These are phyloP conservation scores for Typhlomys cinereus DNA, from an alignment of 2,113 vertebrate genomes.

Conservation along the genomic window DNA sequence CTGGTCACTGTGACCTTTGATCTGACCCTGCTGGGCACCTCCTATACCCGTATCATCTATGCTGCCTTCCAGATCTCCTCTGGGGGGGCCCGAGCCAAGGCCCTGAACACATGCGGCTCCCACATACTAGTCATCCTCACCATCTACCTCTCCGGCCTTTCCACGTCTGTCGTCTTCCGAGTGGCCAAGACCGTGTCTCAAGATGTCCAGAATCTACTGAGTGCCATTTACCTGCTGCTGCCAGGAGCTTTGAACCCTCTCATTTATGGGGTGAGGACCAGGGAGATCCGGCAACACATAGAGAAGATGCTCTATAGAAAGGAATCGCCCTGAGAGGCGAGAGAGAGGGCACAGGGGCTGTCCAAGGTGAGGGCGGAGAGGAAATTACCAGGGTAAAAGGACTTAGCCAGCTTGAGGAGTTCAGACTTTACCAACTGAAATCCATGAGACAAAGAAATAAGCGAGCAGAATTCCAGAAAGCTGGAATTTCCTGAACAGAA, in stretches of 20 bases:
- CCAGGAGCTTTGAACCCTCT: conserved; percentile 70
- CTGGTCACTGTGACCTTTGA: conserved; percentile 58
- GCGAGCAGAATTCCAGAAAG: not conserved
- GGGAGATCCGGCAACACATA: conserved; percentile 59
- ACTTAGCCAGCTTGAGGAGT: not conserved
- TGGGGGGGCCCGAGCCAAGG: conserved; percentile 60
- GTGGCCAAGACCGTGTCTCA: conserved; percentile 45
- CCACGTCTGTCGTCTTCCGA: conserved; percentile 73
- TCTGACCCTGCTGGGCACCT: conserved; percentile 59
- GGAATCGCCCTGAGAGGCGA: not conserved
- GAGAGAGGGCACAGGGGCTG: not conserved
- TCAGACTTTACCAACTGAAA: not conserved
- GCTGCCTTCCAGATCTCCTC: conserved; percentile 58
- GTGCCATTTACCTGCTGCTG: conserved; percentile 65
- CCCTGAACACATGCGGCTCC: conserved; percentile 67
- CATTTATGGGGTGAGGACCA: conserved; percentile 68
- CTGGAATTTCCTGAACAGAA: not conserved
- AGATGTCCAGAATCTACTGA: conserved; percentile 72
- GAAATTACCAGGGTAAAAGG: not conserved
- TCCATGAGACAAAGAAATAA: not conserved
- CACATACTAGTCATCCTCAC: conserved; percentile 68
- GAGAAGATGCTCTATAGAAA: conserved; percentile 53
- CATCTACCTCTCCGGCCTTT: conserved; percentile 67
- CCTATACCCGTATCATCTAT: conserved; percentile 55
- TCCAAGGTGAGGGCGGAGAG: not conserved